Evolutionary conservation across 1,140 invertebrate species (phyloP).

Genomic region (Diachasmimorpha longicaudata): DNA sequence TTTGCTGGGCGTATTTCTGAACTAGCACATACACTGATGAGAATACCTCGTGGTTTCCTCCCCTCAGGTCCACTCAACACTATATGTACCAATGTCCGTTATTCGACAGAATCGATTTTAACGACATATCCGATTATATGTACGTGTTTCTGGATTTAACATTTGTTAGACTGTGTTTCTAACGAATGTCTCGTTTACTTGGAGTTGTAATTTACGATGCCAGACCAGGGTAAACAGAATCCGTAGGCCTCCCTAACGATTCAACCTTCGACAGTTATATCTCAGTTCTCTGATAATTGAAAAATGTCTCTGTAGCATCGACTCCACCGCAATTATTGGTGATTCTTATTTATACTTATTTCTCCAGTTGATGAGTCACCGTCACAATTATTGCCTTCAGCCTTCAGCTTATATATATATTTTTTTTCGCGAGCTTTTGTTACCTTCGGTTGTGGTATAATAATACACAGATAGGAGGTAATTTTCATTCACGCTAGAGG

Average conservation of each 20-base stretch:
- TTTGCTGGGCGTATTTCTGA: not conserved
- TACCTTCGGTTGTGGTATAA: not conserved
- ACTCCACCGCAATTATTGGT: not conserved
- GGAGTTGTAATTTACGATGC: not conserved
- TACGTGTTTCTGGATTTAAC: not conserved
- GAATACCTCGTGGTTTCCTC: not conserved
- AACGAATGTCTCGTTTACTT: slow-evolving; percentile 6
- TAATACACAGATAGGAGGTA: not conserved
- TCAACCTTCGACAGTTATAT: not conserved
- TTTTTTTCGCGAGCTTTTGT: not conserved
- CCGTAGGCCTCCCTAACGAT: not conserved
- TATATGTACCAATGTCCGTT: not conserved
- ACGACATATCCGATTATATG: not conserved
- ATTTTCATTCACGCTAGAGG: not conserved
- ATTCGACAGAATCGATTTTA: not conserved
- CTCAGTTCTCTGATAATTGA: slow-evolving; percentile 9
- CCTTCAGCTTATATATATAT: no score
- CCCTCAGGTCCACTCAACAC: not conserved
- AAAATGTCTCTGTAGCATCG: not conserved
- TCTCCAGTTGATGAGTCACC: not conserved
- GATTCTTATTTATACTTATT: not conserved
- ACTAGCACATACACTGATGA: not conserved
- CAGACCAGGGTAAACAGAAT: not conserved
- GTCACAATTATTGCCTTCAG: not conserved
- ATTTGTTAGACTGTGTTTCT: not conserved